Conservation (phyloP, 2,888 invertebrate species). For the Hoplodrina blanda region DNA sequence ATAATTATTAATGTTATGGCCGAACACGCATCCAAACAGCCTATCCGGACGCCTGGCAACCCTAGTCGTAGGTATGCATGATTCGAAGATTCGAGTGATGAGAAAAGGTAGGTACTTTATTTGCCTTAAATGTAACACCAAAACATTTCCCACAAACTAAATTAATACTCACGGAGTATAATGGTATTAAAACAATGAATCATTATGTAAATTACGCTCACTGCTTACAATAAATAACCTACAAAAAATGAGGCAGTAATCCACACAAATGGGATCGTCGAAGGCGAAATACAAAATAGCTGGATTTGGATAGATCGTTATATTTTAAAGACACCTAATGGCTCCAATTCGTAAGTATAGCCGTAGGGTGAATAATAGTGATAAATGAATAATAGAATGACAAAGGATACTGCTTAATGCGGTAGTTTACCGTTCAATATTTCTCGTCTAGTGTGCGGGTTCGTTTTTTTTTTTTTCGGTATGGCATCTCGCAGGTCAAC, state of each 20-base stretch:
- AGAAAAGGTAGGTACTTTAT: neutral
- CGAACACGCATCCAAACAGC: no score
- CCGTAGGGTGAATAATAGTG: neutral
- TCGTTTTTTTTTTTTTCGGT: no score
- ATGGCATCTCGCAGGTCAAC: no score
- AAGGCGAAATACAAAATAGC: conserved; percentile 1
- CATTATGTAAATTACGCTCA: neutral
- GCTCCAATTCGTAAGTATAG: neutral
- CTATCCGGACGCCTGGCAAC: no score
- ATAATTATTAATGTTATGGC: no score
- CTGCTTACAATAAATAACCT: neutral
- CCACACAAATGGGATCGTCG: neutral
- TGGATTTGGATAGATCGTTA: neutral
- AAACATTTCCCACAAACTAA: neutral
- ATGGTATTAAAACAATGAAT: neutral
- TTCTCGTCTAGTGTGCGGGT: neutral
- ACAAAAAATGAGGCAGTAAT: neutral
- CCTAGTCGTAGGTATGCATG: neutral
- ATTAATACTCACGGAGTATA: neutral
- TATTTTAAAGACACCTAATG: neutral
- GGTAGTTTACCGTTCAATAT: neutral
- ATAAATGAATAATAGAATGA: neutral
- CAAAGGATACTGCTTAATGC: neutral
- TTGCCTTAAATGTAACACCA: no score
- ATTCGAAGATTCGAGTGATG: neutral